phyloP scores from a whole-genome alignment of 2,113 vertebrate genomes.

The Cebidichthys violaceus region DNA sequence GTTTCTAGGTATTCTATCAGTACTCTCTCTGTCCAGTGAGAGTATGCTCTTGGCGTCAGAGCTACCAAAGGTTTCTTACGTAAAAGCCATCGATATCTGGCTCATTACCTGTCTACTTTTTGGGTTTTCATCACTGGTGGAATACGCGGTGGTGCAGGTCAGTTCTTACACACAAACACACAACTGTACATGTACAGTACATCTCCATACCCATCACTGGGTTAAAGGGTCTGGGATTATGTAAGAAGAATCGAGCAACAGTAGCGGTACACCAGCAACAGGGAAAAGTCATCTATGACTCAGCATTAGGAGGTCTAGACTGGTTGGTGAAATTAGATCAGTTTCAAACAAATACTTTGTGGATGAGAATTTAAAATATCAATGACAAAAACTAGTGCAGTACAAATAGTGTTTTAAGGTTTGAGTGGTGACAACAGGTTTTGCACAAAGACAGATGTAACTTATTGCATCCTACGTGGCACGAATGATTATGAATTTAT shows the following conservation, averaged over 20 bases:
- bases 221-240: not conserved
- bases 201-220: not conserved
- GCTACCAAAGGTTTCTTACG: conserved; percentile 96
- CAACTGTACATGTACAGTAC: not conserved
- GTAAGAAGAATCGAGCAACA: not conserved
- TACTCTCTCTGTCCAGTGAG: conserved; percentile 96
- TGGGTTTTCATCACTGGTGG: conserved; percentile 94
- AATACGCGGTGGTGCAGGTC: conserved; percentile 95
- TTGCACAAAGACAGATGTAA: no score
- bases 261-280: not conserved
- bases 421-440: no score
- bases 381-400: no score
- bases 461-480: no score
- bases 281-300: not conserved
- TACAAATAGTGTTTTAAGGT: no score
- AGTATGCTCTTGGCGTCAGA: conserved; percentile 93
- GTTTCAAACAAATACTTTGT: no score
- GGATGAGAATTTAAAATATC: no score
- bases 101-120: conserved; percentile 95
- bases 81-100: conserved; percentile 98
- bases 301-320: not conserved
- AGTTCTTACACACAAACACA: conserved; percentile 23
- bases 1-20: conserved; percentile 94
- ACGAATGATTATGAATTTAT: no score
- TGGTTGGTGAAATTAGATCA: no score